A percentile compares a stretch with the other conserved stretches of the same genome.
phyloP scores from a whole-genome alignment of 2,797 vertebrate genomes.

The Threskiornis aethiopicus region DNA sequence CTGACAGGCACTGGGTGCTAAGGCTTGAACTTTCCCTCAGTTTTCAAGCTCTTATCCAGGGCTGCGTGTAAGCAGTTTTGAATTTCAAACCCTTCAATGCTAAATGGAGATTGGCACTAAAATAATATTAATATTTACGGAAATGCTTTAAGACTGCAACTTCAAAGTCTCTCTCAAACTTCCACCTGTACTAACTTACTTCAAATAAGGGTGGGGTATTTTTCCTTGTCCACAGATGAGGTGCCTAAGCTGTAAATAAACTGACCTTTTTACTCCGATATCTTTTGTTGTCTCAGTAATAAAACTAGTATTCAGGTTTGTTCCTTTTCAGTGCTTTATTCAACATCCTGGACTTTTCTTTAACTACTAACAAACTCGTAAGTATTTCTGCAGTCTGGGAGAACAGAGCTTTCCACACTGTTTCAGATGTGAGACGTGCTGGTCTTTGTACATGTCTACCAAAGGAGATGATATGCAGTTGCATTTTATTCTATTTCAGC shows the following conservation, averaged over 20 bases:
- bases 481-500: constrained; percentile 17
- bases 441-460: neutral
- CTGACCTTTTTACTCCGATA: accelerated
- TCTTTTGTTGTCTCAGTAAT: neutral
- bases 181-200: neutral
- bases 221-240: neutral
- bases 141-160: neutral
- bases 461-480: neutral
- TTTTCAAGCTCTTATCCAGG: neutral
- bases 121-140: neutral
- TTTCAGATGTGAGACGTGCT: neutral
- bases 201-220: neutral
- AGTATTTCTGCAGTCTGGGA: neutral
- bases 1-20: neutral
- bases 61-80: neutral
- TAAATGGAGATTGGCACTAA: neutral
- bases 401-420: neutral
- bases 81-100: neutral
- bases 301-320: neutral
- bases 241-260: neutral
- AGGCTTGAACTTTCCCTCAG: neutral
- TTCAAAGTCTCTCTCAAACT: neutral
- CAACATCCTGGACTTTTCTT: neutral
- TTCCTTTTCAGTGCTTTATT: neutral
- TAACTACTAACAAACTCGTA: neutral